Percentiles rank a stretch among this genome's conserved stretches.
These are phyloP conservation scores for Sebastes itinus DNA, from an alignment of 2,797 vertebrate genomes.

Conservation along the genomic window DNA sequence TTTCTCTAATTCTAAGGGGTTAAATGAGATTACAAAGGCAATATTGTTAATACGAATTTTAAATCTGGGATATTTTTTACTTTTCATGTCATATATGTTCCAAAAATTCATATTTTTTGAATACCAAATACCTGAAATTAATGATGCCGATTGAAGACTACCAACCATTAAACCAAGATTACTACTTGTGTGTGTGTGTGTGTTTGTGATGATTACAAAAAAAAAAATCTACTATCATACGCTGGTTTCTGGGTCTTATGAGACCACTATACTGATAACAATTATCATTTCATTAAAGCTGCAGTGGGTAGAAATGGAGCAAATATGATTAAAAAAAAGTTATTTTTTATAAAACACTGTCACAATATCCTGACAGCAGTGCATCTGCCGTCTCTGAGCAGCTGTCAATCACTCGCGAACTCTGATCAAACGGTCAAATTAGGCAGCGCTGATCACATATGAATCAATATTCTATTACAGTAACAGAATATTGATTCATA, in stretches of 20 bases:
- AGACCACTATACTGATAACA: neutral
- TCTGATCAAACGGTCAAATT: too few species aligned
- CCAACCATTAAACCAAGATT: slow-evolving; percentile 70
- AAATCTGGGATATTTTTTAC: slow-evolving; percentile 53
- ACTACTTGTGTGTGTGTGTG: slow-evolving; percentile 47
- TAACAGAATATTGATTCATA: too few species aligned
- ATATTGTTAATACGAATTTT: slow-evolving; percentile 48
- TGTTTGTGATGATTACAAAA: slow-evolving; percentile 25
- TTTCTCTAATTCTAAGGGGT: slow-evolving; percentile 46
- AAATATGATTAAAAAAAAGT: too few species aligned
- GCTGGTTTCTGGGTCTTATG: neutral
- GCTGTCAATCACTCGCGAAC: too few species aligned
- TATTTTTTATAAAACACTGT: too few species aligned
- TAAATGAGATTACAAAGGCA: slow-evolving; percentile 37
- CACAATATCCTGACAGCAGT: too few species aligned
- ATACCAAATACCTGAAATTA: slow-evolving; percentile 69
- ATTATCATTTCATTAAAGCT: neutral
- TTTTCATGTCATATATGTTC: slow-evolving; percentile 48
- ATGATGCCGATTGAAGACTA: slow-evolving; percentile 59
- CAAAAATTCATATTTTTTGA: slow-evolving; percentile 52
- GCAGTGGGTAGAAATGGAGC: too few species aligned
- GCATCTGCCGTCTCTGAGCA: too few species aligned
- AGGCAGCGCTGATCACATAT: too few species aligned
- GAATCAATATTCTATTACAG: too few species aligned
- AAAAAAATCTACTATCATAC: neutral